phyloP scores from a whole-genome alignment of 2,797 vertebrate species.

The Microctenopoma steveboyesi region DNA sequence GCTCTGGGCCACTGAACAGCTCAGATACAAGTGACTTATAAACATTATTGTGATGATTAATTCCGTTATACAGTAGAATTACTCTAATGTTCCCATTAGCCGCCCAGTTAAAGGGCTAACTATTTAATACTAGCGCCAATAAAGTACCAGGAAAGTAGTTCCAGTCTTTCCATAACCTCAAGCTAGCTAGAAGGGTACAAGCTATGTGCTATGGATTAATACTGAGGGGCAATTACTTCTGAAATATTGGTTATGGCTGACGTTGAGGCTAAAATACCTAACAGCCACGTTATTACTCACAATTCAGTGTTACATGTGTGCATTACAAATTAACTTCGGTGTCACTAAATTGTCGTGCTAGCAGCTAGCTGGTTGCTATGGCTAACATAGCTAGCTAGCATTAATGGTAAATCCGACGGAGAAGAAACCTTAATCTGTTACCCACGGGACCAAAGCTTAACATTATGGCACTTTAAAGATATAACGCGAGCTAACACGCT shows the following conservation, averaged over 20 bases:
- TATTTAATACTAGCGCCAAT: slow-evolving; percentile 21
- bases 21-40: background rate
- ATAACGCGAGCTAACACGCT: background rate
- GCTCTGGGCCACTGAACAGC: background rate
- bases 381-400: slow-evolving; percentile 64
- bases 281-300: background rate
- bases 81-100: slow-evolving; percentile 9
- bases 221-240: background rate
- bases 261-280: background rate
- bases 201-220: background rate
- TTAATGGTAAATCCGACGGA: slow-evolving; percentile 72
- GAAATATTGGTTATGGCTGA: background rate
- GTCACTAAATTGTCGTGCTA: slow-evolving; percentile 32
- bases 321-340: background rate
- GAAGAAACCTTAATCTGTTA: slow-evolving; percentile 74
- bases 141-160: slow-evolving; percentile 51
- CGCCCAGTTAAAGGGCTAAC: slow-evolving; percentile 43
- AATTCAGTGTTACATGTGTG: background rate
- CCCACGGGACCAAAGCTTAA: slow-evolving; percentile 62
- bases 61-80: background rate
- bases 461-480: slow-evolving; percentile 35
- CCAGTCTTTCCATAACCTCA: slow-evolving; percentile 18
- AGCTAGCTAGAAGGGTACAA: slow-evolving; percentile 28
- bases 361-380: slow-evolving; percentile 46
- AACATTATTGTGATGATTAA: background rate